These are phyloP conservation scores for Amazona vittata DNA, from an alignment of 2,113 vertebrate species.

Conservation along the genomic window DNA sequence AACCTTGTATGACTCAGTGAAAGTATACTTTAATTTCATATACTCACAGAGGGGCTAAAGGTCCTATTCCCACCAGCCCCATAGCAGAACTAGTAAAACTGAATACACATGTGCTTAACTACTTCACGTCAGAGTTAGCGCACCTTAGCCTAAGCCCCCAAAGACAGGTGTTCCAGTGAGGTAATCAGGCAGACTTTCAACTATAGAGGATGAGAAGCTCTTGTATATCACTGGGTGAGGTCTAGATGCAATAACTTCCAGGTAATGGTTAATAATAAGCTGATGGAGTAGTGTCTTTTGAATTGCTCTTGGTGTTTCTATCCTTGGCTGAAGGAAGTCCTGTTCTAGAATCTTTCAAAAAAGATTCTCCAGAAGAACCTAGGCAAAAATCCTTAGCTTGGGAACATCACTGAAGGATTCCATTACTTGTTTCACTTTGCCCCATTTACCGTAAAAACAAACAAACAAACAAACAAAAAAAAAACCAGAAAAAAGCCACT, in stretches of 20 bases:
- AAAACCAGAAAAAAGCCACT: not conserved
- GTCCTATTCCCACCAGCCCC: not conserved
- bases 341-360: not conserved
- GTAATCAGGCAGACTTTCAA: not conserved
- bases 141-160: not conserved
- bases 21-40: not conserved
- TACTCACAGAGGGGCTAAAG: not conserved
- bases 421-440: not conserved
- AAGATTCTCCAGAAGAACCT: not conserved
- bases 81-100: not conserved
- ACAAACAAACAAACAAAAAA: not conserved
- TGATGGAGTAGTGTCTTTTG: not conserved
- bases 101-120: not conserved
- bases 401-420: not conserved
- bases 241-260: not conserved
- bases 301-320: not conserved
- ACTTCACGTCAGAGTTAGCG: not conserved
- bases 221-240: not conserved
- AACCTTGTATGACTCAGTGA: not conserved
- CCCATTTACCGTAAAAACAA: not conserved
- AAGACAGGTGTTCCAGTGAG: not conserved
- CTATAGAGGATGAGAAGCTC: not conserved
- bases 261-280: not conserved
- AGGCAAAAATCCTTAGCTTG: not conserved
- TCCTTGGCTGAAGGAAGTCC: not conserved